phyloP scores from a whole-genome alignment of 1,140 invertebrate species.

The Cotesia glomerata region DNA sequence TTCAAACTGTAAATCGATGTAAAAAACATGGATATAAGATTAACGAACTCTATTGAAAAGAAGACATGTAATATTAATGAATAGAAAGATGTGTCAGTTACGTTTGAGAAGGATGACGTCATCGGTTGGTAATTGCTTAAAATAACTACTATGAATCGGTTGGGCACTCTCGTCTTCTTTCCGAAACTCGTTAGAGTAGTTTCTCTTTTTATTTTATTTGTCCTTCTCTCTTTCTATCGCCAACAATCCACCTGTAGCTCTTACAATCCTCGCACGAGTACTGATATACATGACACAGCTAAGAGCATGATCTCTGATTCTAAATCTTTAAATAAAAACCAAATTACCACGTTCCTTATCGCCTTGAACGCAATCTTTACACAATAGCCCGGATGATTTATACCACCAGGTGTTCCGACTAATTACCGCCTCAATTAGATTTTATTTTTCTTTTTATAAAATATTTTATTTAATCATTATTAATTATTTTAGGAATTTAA shows the following conservation, averaged over 20 bases:
- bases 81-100: slow-evolving; percentile 14
- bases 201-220: neutral
- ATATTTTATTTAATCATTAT: no score
- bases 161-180: slow-evolving; percentile 16
- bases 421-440: no score
- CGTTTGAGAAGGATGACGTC: slow-evolving; percentile 30
- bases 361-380: no score
- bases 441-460: no score
- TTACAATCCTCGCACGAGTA: neutral
- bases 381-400: no score
- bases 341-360: no score
- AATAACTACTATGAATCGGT: slow-evolving; percentile 51
- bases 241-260: neutral
- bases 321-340: no score
- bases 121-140: slow-evolving; percentile 46
- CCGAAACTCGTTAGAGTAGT: neutral
- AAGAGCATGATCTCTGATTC: no score
- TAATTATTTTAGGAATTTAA: no score
- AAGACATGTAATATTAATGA: neutral
- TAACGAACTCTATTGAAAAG: neutral
- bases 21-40: slow-evolving; percentile 4
- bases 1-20: no score
- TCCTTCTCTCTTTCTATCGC: neutral
- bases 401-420: no score
- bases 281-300: no score